Evolutionary conservation across 2,888 invertebrate species (phyloP), one percentile per base, ranked within the genome.

Genomic region (Diadegma fenestrale): DNA sequence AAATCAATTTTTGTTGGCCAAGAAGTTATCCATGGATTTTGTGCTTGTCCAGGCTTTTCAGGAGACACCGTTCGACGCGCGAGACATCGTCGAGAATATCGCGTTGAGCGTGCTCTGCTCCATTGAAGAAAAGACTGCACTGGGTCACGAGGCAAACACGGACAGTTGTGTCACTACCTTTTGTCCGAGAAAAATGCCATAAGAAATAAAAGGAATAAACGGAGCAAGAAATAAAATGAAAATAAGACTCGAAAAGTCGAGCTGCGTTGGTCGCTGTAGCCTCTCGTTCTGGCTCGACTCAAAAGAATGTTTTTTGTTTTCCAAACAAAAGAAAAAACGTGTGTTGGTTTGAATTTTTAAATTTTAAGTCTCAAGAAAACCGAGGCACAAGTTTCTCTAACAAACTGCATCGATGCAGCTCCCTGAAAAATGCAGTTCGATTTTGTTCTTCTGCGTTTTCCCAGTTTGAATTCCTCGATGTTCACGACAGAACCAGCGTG

Each of bases 171-270:
- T 58, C 75, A 41, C 14, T 54, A 54, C 54, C 85, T 82, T 82
- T 82, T 85, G 82, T 82, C 45, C n/a, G 58, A 54, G 58, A 71
- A 85, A 79, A 66, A 66, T 79, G 51, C 26, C 17, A 75, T 10
- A 19, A 61, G 54, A 51, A 80, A 22, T 68, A 68, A 73, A 48
- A 78, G 61, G 26, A 68, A 14, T 3, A 66, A 58, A 68, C 63
- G 51, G 75, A 79, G 64, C 33, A 45, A 43, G 41, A 54, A 54
- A 68, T 4, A 33, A 33, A 33, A 33, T 4, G 7, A 37, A 37
- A 37, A 37, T 7, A 37, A 68, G 54, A 48, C 66, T 45, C 7
- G 61, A 69, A 45, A 66, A 66, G 66, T 64, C 37, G 48, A 37
- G 51, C 54, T 75, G 82, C 68, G 64, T 79, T 78, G 19, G 19